phyloP scores from a whole-genome alignment of 2,113 vertebrate genomes.

The Oreochromis tanganicae region DNA sequence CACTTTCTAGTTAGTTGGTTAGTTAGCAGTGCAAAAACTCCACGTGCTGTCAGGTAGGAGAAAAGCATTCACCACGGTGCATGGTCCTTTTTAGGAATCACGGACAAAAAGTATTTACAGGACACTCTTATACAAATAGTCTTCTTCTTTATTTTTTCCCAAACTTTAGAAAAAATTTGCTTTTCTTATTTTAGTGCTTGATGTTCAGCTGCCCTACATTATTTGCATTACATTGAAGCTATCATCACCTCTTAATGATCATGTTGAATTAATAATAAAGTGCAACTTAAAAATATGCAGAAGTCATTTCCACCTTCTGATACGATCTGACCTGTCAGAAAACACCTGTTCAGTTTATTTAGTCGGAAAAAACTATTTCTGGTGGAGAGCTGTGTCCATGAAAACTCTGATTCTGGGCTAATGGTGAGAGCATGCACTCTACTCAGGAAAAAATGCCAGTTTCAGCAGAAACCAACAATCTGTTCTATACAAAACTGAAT shows the following conservation, averaged over 20 bases:
- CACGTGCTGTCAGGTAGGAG: not conserved
- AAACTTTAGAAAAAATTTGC: not conserved
- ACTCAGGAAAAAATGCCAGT: not conserved
- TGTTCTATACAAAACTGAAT: not conserved
- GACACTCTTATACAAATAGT: not conserved
- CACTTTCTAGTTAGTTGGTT: not conserved
- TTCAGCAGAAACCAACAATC: not conserved
- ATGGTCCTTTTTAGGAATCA: no score
- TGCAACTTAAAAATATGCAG: not conserved
- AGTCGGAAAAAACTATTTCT: not conserved
- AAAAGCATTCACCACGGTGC: no score
- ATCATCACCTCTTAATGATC: not conserved
- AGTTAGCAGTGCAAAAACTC: not conserved
- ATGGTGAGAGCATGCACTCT: not conserved
- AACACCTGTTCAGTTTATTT: no score
- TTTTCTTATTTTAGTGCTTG: not conserved
- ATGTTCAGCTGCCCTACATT: not conserved
- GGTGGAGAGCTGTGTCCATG: not conserved
- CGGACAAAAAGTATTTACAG: not conserved
- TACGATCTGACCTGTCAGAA: not conserved
- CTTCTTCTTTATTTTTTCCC: not conserved
- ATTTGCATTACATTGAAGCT: not conserved
- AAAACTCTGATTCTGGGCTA: not conserved
- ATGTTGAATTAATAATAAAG: not conserved
- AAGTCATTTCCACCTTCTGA: not conserved